Percentiles rank a stretch among this genome's conserved stretches.
Conservation (phyloP, 1,140 invertebrate species). For the Habropoda laboriosa region DNA sequence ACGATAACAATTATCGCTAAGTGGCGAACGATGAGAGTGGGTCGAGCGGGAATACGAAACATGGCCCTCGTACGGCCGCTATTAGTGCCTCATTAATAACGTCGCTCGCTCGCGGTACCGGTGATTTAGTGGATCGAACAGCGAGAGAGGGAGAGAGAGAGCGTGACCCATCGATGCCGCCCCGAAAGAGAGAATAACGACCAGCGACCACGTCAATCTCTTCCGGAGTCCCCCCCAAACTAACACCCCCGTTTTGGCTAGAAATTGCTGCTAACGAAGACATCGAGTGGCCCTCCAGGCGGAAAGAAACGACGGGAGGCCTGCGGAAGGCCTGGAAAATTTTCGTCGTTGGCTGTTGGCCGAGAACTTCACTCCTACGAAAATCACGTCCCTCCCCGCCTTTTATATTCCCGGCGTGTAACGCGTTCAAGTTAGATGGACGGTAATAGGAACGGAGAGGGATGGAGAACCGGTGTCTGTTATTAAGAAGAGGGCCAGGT, state of each 20-base stretch:
- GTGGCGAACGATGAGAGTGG: constrained; percentile 64
- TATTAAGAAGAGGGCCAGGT: constrained; percentile 55
- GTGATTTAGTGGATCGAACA: constrained; percentile 58
- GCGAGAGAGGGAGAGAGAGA: too few species aligned
- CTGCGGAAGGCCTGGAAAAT: neutral
- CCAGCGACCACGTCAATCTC: constrained; percentile 52
- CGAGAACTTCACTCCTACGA: neutral
- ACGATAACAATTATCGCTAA: constrained; percentile 66
- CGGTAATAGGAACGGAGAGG: constrained; percentile 1
- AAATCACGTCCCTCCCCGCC: constrained; percentile 49
- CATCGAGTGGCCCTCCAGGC: constrained; percentile 20
- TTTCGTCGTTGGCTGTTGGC: neutral
- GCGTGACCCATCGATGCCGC: constrained; percentile 9
- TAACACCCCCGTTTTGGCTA: neutral
- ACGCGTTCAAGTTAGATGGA: constrained; percentile 17
- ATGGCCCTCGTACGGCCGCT: constrained; percentile 52
- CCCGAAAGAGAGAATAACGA: constrained; percentile 62
- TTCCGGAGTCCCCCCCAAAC: neutral
- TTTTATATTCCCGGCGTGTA: neutral
- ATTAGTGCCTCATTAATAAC: constrained; percentile 71
- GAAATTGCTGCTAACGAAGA: constrained; percentile 65
- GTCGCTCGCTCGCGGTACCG: constrained; percentile 57
- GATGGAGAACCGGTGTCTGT: constrained; percentile 19
- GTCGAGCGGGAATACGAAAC: constrained; percentile 63
- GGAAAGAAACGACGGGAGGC: constrained; percentile 16